A percentile compares a stretch with the other conserved stretches of the same genome.
phyloP scores from a whole-genome alignment of 2,888 invertebrate species.

The Leptopterna dolabrata region DNA sequence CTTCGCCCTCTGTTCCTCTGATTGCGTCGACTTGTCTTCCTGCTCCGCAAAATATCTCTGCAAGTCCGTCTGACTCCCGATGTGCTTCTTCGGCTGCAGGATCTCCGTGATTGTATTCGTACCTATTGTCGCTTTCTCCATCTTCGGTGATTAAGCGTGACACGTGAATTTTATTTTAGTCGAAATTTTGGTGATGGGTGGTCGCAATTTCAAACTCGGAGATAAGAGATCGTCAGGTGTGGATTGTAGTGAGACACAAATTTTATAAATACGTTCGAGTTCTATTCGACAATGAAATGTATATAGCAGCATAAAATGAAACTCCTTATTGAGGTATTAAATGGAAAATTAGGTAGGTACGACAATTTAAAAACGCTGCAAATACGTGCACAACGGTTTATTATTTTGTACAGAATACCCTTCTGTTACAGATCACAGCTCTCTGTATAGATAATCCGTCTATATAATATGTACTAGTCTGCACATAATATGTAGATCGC shows the following conservation, averaged over 20 bases:
- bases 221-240: not conserved
- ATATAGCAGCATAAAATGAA: no score
- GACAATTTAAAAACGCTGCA: no score
- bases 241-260: not conserved
- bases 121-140: not conserved
- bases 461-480: no score
- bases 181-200: not conserved
- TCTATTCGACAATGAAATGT: no score
- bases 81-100: not conserved
- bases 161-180: not conserved
- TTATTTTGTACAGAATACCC: no score
- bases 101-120: not conserved
- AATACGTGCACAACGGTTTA: no score
- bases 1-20: not conserved
- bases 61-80: not conserved
- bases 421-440: no score
- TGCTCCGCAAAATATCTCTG: not conserved
- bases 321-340: no score
- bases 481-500: no score
- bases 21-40: conserved; percentile 1
- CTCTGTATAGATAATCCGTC: no score
- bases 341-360: no score
- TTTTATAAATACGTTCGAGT: no score
- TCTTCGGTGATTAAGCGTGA: not conserved
- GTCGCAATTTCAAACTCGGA: not conserved